These are phyloP conservation scores for Bubo bubo DNA, from an alignment of 2,113 vertebrate species.

Conservation along the genomic window DNA sequence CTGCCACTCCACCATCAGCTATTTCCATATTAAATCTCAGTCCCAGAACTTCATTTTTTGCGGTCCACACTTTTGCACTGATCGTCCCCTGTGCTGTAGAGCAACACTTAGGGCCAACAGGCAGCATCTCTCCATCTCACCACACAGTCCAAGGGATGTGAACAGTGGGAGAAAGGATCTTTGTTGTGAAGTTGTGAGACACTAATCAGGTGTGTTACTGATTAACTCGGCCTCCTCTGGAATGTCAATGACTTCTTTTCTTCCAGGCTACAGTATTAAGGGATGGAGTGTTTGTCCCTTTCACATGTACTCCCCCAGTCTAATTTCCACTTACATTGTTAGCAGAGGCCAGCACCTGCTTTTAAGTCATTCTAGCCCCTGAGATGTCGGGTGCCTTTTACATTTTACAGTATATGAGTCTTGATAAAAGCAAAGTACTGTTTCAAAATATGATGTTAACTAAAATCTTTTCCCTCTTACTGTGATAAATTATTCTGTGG, in stretches of 20 bases:
- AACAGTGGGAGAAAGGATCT: not conserved
- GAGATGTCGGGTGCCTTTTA: not conserved
- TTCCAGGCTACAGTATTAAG: not conserved
- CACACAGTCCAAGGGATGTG: not conserved
- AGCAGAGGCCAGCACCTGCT: conserved; percentile 3
- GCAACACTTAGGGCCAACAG: not conserved
- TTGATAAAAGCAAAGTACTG: not conserved
- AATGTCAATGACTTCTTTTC: conserved; percentile 48
- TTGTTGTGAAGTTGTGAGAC: not conserved
- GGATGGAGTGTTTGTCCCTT: conserved; percentile 30
- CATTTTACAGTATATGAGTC: not conserved
- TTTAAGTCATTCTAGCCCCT: not conserved
- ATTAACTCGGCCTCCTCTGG: conserved; percentile 53
- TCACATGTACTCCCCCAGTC: not conserved
- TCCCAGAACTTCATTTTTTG: not conserved
- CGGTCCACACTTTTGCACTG: fast-evolving
- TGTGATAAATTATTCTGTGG: not conserved
- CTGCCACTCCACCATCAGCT: fast-evolving
- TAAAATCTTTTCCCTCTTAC: not conserved
- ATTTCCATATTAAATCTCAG: not conserved
- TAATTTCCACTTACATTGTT: not conserved
- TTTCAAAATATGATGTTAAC: not conserved
- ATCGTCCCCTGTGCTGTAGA: fast-evolving
- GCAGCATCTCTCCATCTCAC: not conserved
- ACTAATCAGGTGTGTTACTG: conserved; percentile 63